phyloP scores from a whole-genome alignment of 2,113 vertebrate species.

The Lamprologus speciosus region DNA sequence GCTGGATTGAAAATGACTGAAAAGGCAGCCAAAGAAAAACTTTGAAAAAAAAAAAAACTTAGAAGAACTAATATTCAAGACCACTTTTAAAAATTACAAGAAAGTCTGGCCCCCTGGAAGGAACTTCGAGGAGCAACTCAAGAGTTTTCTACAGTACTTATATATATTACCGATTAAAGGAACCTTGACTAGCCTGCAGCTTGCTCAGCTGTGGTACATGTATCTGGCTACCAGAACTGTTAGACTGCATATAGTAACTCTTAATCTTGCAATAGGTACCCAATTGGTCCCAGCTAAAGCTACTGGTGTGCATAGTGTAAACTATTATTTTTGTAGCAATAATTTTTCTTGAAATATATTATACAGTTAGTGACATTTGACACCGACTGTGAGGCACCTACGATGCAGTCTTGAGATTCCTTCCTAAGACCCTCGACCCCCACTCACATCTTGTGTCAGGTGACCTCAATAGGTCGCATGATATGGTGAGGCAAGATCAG shows the following conservation, averaged over 20 bases:
- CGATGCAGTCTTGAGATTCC: background rate
- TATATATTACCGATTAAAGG: background rate
- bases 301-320: background rate
- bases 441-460: background rate
- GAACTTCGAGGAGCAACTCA: background rate
- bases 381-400: background rate
- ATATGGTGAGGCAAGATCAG: background rate
- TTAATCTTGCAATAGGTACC: background rate
- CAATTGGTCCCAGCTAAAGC: background rate
- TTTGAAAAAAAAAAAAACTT: background rate
- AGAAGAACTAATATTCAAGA: background rate
- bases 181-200: background rate
- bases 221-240: background rate
- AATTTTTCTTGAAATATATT: background rate
- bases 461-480: background rate
- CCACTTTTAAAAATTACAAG: background rate
- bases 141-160: background rate
- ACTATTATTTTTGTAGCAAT: background rate
- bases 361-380: background rate
- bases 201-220: background rate
- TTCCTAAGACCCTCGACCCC: background rate
- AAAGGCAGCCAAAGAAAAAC: background rate
- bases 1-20: background rate
- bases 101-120: background rate
- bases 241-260: background rate